Evolutionary conservation across 2,888 invertebrate genomes (phyloP).

Genomic region (Incurvaria masculella): DNA sequence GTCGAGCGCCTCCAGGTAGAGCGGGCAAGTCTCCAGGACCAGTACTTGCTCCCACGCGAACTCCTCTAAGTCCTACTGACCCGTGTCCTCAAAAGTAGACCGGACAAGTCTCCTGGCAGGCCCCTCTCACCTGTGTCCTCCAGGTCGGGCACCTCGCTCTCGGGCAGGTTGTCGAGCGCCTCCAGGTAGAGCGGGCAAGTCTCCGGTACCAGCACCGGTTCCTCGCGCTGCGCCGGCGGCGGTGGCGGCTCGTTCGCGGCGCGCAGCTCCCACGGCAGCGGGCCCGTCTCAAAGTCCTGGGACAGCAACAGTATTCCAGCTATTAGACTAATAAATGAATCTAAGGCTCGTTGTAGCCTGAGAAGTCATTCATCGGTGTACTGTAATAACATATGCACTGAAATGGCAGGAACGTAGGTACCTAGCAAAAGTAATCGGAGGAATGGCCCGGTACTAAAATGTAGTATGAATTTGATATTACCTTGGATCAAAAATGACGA

Average conservation of each 20-base stretch:
- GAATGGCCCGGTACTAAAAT: too few relatives aligned
- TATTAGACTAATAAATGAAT: too few relatives aligned
- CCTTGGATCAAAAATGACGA: too few relatives aligned
- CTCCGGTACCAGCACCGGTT: conserved; percentile 40
- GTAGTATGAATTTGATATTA: too few relatives aligned
- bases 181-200: conserved; percentile 37
- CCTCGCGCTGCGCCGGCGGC: conserved; percentile 32
- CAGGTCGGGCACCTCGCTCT: conserved; percentile 40
- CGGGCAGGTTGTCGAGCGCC: conserved; percentile 38
- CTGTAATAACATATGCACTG: too few relatives aligned
- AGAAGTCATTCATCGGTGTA: too few relatives aligned
- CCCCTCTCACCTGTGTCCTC: conserved; percentile 40
- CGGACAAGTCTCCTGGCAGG: conserved; percentile 14
- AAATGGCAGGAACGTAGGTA: too few relatives aligned
- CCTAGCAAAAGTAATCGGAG: too few relatives aligned
- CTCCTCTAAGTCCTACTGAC: conserved; percentile 12
- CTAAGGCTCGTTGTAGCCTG: too few relatives aligned
- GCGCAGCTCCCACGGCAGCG: conserved; percentile 39
- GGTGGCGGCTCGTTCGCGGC: conserved; percentile 27
- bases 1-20: conserved; percentile 13
- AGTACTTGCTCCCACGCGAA: too few relatives aligned
- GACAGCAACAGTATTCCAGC: too few relatives aligned
- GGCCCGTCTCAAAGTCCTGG: conserved; percentile 44
- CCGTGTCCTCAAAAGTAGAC: conserved; percentile 13
- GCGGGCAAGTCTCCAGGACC: conserved; percentile 13